Percentiles rank a stretch among this genome's conserved stretches.
Evolutionary conservation across 2,888 invertebrate genomes (phyloP).

Genomic region (Ophraella communa): DNA sequence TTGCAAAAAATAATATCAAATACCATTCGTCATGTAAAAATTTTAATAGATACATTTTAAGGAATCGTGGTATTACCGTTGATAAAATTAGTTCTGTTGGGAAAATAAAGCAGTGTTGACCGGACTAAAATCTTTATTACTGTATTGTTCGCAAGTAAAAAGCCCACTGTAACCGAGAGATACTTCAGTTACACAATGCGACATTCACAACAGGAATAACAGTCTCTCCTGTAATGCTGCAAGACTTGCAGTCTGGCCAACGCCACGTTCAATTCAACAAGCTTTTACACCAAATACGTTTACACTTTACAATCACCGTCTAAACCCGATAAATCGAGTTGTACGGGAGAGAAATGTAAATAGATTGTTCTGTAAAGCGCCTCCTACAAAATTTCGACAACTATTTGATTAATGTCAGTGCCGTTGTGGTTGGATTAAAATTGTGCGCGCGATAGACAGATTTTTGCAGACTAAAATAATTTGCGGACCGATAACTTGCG

Average conservation of each 20-base stretch:
- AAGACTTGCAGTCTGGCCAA: slow-evolving; percentile 30
- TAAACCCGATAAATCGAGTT: neutral
- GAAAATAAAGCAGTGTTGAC: neutral
- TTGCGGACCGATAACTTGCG: slow-evolving; percentile 4
- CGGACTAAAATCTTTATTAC: neutral
- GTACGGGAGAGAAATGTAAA: neutral
- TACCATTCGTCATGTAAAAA: too few species aligned
- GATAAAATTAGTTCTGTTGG: neutral
- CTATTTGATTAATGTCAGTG: neutral
- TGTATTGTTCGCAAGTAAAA: slow-evolving; percentile 4
- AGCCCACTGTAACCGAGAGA: neutral
- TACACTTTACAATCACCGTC: neutral
- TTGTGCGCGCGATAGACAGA: neutral
- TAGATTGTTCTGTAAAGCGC: neutral
- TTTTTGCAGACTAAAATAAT: neutral
- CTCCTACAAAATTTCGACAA: neutral
- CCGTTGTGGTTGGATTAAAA: neutral
- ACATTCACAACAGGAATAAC: slow-evolving; percentile 15
- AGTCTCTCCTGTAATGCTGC: slow-evolving; percentile 6
- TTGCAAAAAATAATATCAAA: too few species aligned
- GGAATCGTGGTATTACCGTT: too few species aligned
- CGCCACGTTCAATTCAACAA: neutral
- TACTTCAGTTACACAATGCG: neutral
- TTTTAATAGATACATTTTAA: too few species aligned
- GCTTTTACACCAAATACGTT: neutral